A percentile compares a stretch with the other conserved stretches of the same genome.
These are phyloP conservation scores for Etheostoma nigrum DNA, from an alignment of 2,797 vertebrate genomes.

Conservation along the genomic window DNA sequence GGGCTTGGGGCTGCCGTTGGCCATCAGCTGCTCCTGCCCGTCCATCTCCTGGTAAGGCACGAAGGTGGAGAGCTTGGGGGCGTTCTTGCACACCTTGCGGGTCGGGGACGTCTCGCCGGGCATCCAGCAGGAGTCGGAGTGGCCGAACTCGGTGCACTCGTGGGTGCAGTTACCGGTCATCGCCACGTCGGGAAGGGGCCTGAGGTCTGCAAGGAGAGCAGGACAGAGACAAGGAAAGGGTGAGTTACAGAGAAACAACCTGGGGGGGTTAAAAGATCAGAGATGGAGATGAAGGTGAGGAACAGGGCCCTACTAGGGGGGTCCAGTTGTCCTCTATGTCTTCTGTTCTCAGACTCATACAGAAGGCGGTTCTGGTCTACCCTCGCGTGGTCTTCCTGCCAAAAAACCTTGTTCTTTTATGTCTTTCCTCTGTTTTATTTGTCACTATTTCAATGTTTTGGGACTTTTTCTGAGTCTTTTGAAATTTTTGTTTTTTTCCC, in stretches of 20 bases:
- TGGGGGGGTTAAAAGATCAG: neutral
- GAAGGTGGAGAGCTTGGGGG: constrained; percentile 98
- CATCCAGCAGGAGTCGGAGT: constrained; percentile 99
- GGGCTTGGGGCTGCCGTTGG: constrained; percentile 94
- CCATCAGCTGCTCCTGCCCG: constrained; percentile 91
- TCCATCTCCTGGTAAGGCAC: constrained; percentile 99
- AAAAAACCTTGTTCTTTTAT: too few relatives aligned
- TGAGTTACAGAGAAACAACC: neutral
- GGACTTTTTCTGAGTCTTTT: too few relatives aligned
- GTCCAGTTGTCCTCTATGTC: neutral
- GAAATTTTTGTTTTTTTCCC: too few relatives aligned
- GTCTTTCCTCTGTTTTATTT: too few relatives aligned
- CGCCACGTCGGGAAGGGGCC: constrained; percentile 96
- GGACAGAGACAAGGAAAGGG: neutral
- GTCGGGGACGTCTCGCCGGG: constrained; percentile 95
- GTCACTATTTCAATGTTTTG: too few relatives aligned
- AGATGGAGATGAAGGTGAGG: neutral
- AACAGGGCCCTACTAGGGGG: neutral
- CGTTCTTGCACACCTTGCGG: constrained; percentile 90
- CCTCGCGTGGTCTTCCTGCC: too few relatives aligned
- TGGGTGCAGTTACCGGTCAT: constrained; percentile 98
- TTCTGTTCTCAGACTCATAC: neutral
- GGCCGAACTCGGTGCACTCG: constrained; percentile 98
- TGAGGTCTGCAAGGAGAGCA: constrained; percentile 87
- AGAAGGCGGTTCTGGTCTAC: neutral